Evolutionary conservation across 2,888 invertebrate species (phyloP).

Genomic region (Lacanobia oleracea): DNA sequence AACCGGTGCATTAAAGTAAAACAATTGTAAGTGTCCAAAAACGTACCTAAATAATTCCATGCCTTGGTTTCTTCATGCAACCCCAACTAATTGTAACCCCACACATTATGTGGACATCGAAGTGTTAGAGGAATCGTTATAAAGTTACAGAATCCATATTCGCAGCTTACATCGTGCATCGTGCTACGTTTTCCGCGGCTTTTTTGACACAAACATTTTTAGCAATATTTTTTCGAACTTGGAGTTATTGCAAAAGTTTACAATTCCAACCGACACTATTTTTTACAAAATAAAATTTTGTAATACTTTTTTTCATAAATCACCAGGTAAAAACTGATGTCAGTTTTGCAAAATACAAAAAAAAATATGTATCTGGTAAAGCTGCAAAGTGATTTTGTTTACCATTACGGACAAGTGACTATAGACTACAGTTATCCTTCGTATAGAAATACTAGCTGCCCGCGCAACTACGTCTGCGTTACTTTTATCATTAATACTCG

Average conservation of each 20-base stretch:
- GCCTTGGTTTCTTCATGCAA: too few relatives aligned
- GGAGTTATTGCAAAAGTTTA: conserved; percentile 31
- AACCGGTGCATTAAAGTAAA: too few relatives aligned
- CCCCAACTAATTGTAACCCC: too few relatives aligned
- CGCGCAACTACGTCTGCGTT: too few relatives aligned
- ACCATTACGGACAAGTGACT: background rate
- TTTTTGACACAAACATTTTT: background rate
- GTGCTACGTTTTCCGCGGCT: too few relatives aligned
- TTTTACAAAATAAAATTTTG: conserved; percentile 12
- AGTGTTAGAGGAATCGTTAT: too few relatives aligned
- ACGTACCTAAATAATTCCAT: too few relatives aligned
- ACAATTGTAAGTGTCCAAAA: too few relatives aligned
- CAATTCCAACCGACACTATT: background rate
- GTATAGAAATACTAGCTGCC: too few relatives aligned
- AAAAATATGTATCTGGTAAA: background rate
- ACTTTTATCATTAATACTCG: too few relatives aligned
- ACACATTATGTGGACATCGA: too few relatives aligned
- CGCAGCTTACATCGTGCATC: background rate
- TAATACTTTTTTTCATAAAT: conserved; percentile 8
- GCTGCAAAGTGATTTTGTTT: background rate
- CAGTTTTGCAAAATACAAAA: background rate
- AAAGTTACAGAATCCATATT: background rate
- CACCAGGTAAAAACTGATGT: background rate
- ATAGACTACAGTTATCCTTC: too few relatives aligned
- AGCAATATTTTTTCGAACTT: conserved; percentile 12